Base-by-base conservation (phyloP, 2,888 invertebrate species). In the Panopea generosa region DNA sequence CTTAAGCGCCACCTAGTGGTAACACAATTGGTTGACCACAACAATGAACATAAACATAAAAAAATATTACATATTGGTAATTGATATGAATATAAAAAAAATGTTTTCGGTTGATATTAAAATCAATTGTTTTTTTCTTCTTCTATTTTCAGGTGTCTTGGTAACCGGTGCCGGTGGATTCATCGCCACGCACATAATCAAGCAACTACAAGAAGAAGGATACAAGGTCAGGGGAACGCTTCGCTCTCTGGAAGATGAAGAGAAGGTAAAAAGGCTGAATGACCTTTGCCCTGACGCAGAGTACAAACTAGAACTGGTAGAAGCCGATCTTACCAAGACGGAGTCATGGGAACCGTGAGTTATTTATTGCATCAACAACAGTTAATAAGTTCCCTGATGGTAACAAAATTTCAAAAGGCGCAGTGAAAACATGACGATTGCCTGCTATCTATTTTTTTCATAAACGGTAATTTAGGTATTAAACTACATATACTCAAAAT, bases 101-200 rank as follows among this genome's bases (percentile, higher is more conserved):
- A 33, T 11, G 33, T 7, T 11, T 4, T 33, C 4, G 11, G 11
- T 7, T 11, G 11, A 4, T 11, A 33, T 33, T 33, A 7, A 33
- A 33, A 33, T 33, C 33, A 33, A 33, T 11, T 11, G 6, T 33
- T 33, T 33, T 33, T 4, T 33, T 33, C 33, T 52, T 27, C 45
- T 67, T 59, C 16, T 62, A 22, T 43, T 81, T 76, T 16, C 73
- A 84, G 83, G 77, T 82, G 93, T 94, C 63, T 88, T 94, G 66
- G 94, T 94, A 47, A 94, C 94, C 24, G 94, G 94, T 33, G 94
- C 93, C 1, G 92, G 93, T 22, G 94, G 94, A 59, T 94, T 91
- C 86, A 90, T 94, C 61, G 94, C 93, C 24, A 89, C 93, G 16
- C 94, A 94, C 82, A 92, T 94, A 60, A 92, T 94, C 22, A 91